Evolutionary conservation across 2,888 invertebrate species (phyloP).

Genomic region (Lumbricus terrestris): DNA sequence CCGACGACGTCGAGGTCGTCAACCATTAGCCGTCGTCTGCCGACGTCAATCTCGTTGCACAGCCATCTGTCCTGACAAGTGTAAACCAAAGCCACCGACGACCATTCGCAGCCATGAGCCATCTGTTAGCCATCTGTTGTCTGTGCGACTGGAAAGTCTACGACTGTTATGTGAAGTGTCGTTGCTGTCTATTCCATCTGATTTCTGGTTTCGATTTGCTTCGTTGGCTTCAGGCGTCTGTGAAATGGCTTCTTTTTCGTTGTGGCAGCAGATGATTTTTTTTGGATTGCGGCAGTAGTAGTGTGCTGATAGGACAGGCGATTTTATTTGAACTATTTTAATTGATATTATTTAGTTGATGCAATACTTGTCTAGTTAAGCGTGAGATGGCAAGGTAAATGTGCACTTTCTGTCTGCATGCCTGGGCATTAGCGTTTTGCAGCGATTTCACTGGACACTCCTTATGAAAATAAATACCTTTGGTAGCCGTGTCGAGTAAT

Average conservation of each 20-base stretch:
- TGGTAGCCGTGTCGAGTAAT: not conserved
- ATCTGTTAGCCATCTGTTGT: no score
- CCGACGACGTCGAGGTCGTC: not conserved
- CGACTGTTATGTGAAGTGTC: not conserved
- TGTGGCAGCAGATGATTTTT: not conserved
- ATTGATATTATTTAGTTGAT: not conserved
- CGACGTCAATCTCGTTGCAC: not conserved
- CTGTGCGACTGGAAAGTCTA: not conserved
- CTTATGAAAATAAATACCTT: not conserved
- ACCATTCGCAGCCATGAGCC: no score
- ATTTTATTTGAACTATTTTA: not conserved
- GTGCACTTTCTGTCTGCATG: not conserved
- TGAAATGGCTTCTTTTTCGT: not conserved
- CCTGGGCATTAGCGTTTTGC: not conserved
- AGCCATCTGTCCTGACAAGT: not conserved
- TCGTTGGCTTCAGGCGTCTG: not conserved
- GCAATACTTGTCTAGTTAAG: not conserved
- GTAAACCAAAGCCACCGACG: not conserved
- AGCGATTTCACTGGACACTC: not conserved
- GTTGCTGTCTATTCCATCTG: not conserved
- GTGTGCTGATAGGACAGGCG: not conserved
- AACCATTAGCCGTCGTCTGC: constrained; percentile 6
- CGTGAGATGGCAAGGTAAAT: not conserved
- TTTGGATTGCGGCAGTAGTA: not conserved
- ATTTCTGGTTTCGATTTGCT: not conserved